Evolutionary conservation across 35 echinoderm and acorn worm genomes (phyloP).

Genomic region (Holothuria glaberrima): DNA sequence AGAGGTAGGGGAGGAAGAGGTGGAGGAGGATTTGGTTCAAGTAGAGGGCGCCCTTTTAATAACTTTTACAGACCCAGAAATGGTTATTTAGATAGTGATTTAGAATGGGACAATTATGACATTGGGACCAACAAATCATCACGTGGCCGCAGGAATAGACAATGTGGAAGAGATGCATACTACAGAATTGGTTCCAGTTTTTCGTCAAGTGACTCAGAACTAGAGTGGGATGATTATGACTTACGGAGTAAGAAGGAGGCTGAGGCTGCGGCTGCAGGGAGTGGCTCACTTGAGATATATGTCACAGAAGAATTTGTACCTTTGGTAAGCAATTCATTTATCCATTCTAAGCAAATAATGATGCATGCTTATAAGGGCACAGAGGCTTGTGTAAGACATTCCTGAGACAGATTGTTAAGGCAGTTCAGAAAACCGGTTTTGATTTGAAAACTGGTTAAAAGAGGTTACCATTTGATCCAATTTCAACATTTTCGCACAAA

Average conservation of each 20-base stretch:
- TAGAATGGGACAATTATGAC: conserved; percentile 99
- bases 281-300: conserved; percentile 67
- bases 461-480: too few species aligned
- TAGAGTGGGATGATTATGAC: conserved; percentile 99
- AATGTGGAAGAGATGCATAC: conserved; percentile 48
- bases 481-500: too few species aligned
- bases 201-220: conserved; percentile 75
- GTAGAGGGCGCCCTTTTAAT: conserved; percentile 48
- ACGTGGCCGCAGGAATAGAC: conserved; percentile 48
- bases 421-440: too few species aligned
- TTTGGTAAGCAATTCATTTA: conserved; percentile 65
- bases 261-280: conserved; percentile 70
- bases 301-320: conserved; percentile 83
- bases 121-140: conserved; percentile 62
- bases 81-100: conserved; percentile 65
- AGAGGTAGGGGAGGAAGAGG: conserved; percentile 39
- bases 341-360: too few species aligned
- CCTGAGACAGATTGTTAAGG: too few species aligned
- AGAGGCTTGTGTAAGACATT: too few species aligned
- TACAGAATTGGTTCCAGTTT: conserved; percentile 64
- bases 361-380: too few species aligned
- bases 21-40: conserved; percentile 24
- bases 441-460: too few species aligned
- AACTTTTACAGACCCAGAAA: conserved; percentile 53
- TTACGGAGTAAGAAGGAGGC: conserved; percentile 86